Evolutionary conservation across 1,140 invertebrate species (phyloP), one percentile per base, ranked within the genome.

Genomic region (Neelides sp.): DNA sequence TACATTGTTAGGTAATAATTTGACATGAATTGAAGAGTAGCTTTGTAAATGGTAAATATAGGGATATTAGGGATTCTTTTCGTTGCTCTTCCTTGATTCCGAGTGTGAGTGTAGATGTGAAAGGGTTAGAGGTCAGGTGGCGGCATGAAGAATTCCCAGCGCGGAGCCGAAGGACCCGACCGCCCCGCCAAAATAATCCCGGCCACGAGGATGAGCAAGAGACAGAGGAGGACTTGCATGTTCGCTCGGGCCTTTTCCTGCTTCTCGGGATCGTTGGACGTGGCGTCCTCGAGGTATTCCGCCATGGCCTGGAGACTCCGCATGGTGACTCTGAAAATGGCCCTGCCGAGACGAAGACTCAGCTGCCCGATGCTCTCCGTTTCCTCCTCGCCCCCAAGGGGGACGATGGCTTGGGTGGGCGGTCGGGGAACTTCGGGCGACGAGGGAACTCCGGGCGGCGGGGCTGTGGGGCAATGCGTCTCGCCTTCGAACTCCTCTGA

Each of bases 91-190:
- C n/a, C n/a, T n/a, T n/a, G n/a, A n/a, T n/a, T n/a, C n/a, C n/a
- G n/a, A n/a, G n/a, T n/a, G n/a, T n/a, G n/a, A n/a, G n/a, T n/a
- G 15, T 34, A 34, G 15, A 8, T 34, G 8, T 15, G 7, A n/a
- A n/a, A n/a, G n/a, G n/a, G n/a, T 55, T 43, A 56, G 24, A 52
- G 37, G 36, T 59, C 51, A 17, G 43, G 36, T 40, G 59, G 59
- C 19, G 59, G 59, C 34, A 61, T 36, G 13, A 50, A 57, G 32
- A 54, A 61, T 34, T 61, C 55, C 59, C 59, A 61, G 12, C 46
- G 34, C 8, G 54, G 59, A n/a, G 50, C n/a, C 34, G 20, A n/a
- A 46, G 45, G 32, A 12, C 26, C 30, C 2, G 46, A 51, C 17
- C 49, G 15, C 2, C 40, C 36, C 0, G 50, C 32, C 13, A 61